Evolutionary conservation across 2,888 invertebrate genomes (phyloP).

Genomic region (Hemistola chrysoprasaria): DNA sequence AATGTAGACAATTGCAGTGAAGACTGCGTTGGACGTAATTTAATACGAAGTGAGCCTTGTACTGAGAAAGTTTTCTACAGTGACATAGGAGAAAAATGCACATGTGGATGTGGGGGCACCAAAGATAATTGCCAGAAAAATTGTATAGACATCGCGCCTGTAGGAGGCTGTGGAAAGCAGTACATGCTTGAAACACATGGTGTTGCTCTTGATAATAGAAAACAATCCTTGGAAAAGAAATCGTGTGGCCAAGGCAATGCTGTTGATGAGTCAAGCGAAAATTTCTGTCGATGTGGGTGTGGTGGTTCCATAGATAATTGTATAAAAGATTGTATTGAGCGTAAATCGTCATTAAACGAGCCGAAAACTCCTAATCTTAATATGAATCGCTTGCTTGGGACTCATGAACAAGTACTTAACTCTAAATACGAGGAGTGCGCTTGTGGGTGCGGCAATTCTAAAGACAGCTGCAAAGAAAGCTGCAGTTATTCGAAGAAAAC

Average conservation of each 20-base stretch:
- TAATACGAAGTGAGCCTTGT: no score
- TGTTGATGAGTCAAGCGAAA: no score
- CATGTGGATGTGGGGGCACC: constrained; percentile 4
- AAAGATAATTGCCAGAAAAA: constrained; percentile 2
- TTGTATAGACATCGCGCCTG: neutral
- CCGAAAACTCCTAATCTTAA: no score
- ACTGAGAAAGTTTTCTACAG: no score
- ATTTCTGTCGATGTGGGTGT: no score
- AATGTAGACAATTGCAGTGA: constrained; percentile 7
- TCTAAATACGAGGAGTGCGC: constrained; percentile 3
- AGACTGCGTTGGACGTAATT: constrained; percentile 1
- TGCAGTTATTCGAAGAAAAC: neutral
- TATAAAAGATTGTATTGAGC: neutral
- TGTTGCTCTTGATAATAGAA: no score
- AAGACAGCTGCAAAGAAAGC: constrained; percentile 6
- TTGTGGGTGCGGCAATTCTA: constrained; percentile 15
- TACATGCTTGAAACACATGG: no score
- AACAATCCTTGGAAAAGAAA: no score
- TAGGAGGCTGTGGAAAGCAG: no score
- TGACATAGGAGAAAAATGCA: neutral
- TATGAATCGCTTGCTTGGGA: no score
- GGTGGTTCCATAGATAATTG: neutral
- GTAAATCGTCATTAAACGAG: constrained; percentile 1
- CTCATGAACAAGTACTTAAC: no score
- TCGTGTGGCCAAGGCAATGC: no score